A percentile compares a stretch with the other conserved stretches of the same genome.
Conservation (phyloP, 2,113 vertebrate species). For the Pteropus alecto region DNA sequence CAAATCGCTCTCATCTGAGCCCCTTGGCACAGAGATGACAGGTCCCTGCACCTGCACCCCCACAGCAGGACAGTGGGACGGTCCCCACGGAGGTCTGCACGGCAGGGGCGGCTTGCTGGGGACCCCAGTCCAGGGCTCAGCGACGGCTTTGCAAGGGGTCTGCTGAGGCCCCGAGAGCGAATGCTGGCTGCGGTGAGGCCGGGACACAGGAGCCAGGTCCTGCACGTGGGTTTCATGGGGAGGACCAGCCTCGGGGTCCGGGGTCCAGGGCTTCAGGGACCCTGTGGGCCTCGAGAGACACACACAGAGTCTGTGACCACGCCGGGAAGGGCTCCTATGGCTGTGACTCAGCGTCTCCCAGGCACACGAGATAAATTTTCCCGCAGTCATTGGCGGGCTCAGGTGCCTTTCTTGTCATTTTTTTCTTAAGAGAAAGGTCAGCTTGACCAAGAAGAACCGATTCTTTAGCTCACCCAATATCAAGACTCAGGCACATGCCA, state of each 20-base stretch:
- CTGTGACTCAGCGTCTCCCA: no score
- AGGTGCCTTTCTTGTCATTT: neutral
- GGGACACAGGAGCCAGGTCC: neutral
- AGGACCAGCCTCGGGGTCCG: no score
- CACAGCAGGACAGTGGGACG: no score
- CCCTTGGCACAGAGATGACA: rapidly evolving
- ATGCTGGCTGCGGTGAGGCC: neutral
- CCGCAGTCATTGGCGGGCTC: neutral
- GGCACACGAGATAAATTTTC: neutral
- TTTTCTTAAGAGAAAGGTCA: neutral
- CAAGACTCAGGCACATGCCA: neutral
- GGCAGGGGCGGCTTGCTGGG: neutral
- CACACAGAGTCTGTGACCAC: neutral
- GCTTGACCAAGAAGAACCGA: neutral
- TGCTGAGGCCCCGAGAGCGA: neutral
- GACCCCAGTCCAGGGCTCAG: neutral
- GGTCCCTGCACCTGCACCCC: neutral
- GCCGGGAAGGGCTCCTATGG: neutral
- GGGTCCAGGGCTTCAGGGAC: neutral
- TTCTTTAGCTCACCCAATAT: neutral
- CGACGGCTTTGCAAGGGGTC: neutral
- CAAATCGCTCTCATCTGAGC: neutral
- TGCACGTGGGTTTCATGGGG: neutral
- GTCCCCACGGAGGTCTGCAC: no score
- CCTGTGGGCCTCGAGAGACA: neutral